Percentiles rank a stretch among this genome's conserved stretches.
phyloP scores from a whole-genome alignment of 2,888 invertebrate genomes.

The Brachypalpus laphriformis region DNA sequence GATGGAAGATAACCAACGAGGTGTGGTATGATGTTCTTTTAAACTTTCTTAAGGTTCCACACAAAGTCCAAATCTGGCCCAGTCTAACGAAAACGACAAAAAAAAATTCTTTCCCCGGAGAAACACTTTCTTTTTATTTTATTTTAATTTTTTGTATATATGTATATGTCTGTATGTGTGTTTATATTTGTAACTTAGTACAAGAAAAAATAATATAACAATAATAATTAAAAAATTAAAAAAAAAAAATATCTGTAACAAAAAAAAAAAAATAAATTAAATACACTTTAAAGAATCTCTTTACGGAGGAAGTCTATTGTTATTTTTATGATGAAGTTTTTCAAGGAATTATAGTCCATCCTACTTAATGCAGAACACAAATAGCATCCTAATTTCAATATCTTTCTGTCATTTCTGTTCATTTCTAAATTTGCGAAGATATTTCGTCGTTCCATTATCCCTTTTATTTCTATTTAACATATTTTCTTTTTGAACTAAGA shows the following conservation, averaged over 20 bases:
- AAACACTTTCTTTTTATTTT: constrained; percentile 78
- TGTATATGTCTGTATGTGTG: constrained; percentile 77
- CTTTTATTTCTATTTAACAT: constrained; percentile 34
- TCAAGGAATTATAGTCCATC: constrained; percentile 62
- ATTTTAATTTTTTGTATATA: constrained; percentile 76
- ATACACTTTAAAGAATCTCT: constrained; percentile 76
- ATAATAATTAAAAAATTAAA: constrained; percentile 77
- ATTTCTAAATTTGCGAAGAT: constrained; percentile 64
- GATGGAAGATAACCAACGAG: too few species aligned
- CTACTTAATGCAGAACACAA: constrained; percentile 51
- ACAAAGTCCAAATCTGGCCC: too few species aligned
- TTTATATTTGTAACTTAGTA: constrained; percentile 75
- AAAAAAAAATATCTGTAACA: constrained; percentile 77
- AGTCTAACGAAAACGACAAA: background rate
- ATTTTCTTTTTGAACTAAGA: constrained; percentile 28
- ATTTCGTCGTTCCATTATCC: constrained; percentile 47
- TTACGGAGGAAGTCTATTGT: constrained; percentile 69
- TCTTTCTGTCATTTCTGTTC: constrained; percentile 71
- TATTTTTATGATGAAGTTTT: constrained; percentile 52
- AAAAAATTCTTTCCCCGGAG: constrained; percentile 81
- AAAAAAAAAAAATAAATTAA: constrained; percentile 77
- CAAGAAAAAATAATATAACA: constrained; percentile 71
- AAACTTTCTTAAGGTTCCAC: too few species aligned
- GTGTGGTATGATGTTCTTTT: too few species aligned
- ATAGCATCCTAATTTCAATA: constrained; percentile 51